Percentiles rank a stretch among this genome's conserved stretches.
These are phyloP conservation scores for Quadroppia sp. DNA, from an alignment of 2,888 invertebrate genomes.

Conservation along the genomic window DNA sequence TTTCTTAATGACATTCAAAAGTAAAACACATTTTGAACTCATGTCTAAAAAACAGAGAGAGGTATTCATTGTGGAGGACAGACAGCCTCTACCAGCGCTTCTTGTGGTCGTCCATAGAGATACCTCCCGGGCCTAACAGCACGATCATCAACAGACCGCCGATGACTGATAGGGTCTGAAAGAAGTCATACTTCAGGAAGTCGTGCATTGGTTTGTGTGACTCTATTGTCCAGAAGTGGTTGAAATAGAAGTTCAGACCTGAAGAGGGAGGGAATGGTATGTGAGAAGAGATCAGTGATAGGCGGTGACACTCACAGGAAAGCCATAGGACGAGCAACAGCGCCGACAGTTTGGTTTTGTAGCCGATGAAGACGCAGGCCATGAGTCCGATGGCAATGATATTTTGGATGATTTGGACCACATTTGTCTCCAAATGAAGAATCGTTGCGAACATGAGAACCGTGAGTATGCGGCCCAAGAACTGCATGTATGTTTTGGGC, in stretches of 20 bases:
- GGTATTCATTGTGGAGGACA: no score
- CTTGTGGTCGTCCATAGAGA: slow-evolving; percentile 99
- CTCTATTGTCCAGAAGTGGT: slow-evolving; percentile 97
- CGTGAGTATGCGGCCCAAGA: slow-evolving; percentile 88
- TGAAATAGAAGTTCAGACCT: slow-evolving; percentile 90
- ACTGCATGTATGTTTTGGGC: slow-evolving; percentile 91
- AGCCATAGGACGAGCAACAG: slow-evolving; percentile 86
- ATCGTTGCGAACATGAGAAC: slow-evolving; percentile 99
- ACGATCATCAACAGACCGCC: slow-evolving; percentile 98
- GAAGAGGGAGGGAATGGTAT: no score
- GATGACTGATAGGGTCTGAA: slow-evolving; percentile 95
- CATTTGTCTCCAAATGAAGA: slow-evolving; percentile 81
- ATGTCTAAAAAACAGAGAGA: no score
- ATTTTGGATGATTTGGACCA: slow-evolving; percentile 76
- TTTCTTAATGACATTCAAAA: no score
- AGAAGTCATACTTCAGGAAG: slow-evolving; percentile 99
- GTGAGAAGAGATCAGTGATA: slow-evolving; percentile 58
- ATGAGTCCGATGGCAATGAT: slow-evolving; percentile 89
- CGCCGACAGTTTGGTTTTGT: slow-evolving; percentile 97
- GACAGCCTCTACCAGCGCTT: slow-evolving; percentile 75
- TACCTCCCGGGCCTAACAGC: slow-evolving; percentile 94
- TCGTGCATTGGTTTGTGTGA: slow-evolving; percentile 92
- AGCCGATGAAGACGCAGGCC: slow-evolving; percentile 92
- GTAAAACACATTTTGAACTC: no score
- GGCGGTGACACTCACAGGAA: slow-evolving; percentile 51